These are phyloP conservation scores for Pseudopodoces humilis DNA, from an alignment of 2,113 vertebrate species.

Conservation along the genomic window DNA sequence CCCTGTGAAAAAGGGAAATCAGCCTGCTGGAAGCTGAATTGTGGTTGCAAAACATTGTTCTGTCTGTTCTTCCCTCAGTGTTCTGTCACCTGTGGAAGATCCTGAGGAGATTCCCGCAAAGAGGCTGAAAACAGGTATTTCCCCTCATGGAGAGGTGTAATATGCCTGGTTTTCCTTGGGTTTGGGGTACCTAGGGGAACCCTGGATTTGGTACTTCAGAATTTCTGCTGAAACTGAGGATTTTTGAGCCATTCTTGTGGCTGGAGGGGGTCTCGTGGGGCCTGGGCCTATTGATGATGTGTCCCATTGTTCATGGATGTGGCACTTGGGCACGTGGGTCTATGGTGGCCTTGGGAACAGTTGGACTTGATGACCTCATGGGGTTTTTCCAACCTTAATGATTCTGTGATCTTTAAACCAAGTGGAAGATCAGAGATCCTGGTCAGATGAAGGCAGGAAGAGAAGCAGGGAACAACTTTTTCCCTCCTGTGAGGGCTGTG, in stretches of 20 bases:
- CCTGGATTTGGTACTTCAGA: neutral
- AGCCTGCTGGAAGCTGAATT: neutral
- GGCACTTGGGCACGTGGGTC: neutral
- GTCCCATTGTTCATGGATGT: neutral
- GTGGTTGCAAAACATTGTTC: neutral
- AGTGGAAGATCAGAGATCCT: neutral
- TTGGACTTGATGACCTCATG: rapidly evolving
- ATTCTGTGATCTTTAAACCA: neutral
- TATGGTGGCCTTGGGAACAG: neutral
- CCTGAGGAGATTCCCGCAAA: constrained; percentile 55
- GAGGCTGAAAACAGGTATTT: constrained; percentile 67
- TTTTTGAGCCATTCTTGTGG: neutral
- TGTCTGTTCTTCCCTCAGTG: constrained; percentile 54
- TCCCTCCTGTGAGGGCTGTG: neutral
- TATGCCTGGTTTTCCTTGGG: neutral
- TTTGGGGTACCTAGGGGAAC: neutral
- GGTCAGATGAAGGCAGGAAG: neutral
- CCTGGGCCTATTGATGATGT: rapidly evolving
- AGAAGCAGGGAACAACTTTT: neutral
- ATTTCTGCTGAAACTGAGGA: neutral
- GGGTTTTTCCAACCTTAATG: neutral
- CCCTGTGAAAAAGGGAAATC: neutral
- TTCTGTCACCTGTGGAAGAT: constrained; percentile 8
- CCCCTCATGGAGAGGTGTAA: neutral
- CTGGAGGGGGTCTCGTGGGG: rapidly evolving